Base-by-base conservation (phyloP, 2,888 invertebrate species). In the Pseudolycoriella hygida region DNA sequence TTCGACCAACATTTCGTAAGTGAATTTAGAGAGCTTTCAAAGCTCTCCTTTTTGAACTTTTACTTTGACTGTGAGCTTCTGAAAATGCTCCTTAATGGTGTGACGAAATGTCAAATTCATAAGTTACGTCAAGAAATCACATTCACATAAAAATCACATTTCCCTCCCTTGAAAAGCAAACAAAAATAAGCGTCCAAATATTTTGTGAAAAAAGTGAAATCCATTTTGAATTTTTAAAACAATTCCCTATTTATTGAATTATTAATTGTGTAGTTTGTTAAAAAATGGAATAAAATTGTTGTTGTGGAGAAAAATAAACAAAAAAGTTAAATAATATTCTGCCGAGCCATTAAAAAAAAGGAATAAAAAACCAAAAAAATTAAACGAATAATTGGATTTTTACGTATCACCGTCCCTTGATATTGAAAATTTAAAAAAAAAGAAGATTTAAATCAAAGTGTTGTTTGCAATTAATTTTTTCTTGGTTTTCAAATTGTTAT, bases 351-450 rank as follows among this genome's bases (percentile, higher is more conserved):
- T 18, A 19, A 40, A 18, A 18, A 15, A 17, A 8, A 40, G 11
- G 17, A 17, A 39, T 3, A 39, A 10, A 3, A 40, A 40, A 40
- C 10, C 5, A 40, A 41, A 19, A 19, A 40, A 19, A 40, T 15
- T 19, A 10, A 40, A 40, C 3, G 19, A 25, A 19, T 40, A 40
- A 41, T 41, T 41, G 41, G 41, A 41, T 19, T 25, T 40, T 41
- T 25, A 41, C 41, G 41, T 41, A 41, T 41, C 41, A 41, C 41
- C 41, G 41, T 41, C 41, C 41, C 40, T 14, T 19, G 4, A 12
- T 19, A 19, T 14, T 42, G 3, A 17, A 39, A 39, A 17, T 15
- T 3, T 15, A 73, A 34, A 34, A 34, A 5, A 14, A 14, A 34
- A 14, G 12, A 14, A 34, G n/a, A 34, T 8, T 34, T 14, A 14